A percentile compares a stretch with the other conserved stretches of the same genome.
These are phyloP conservation scores for Trichosurus vulpecula DNA, from an alignment of 2,797 vertebrate species.

Conservation along the genomic window DNA sequence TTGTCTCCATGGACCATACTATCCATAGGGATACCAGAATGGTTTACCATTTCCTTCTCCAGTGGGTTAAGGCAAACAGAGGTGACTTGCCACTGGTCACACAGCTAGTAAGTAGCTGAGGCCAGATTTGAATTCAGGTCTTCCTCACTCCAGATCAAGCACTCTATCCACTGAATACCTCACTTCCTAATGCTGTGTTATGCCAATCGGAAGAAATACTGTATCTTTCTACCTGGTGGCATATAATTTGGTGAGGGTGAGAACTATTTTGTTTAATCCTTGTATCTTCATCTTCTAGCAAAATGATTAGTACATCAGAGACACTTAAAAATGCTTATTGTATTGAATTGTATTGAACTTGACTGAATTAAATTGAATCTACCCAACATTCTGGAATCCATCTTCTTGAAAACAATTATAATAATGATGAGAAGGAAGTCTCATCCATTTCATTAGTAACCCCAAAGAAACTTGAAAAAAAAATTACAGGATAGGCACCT, in stretches of 20 bases:
- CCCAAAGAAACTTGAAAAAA: neutral
- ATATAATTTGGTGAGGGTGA: neutral
- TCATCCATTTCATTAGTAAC: neutral
- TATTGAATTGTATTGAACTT: neutral
- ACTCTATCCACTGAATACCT: neutral
- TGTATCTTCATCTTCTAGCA: neutral
- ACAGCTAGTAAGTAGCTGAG: neutral
- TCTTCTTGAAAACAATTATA: neutral
- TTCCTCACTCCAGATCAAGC: neutral
- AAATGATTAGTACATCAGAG: neutral
- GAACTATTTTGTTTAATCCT: neutral
- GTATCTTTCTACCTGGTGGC: neutral
- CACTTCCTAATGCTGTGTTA: neutral
- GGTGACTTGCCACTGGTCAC: neutral
- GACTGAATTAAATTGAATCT: neutral
- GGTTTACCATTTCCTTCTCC: neutral
- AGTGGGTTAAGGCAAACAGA: neutral
- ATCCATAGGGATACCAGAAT: neutral
- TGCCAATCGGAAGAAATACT: neutral
- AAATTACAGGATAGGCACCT: neutral
- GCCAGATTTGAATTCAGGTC: neutral
- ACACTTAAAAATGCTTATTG: neutral
- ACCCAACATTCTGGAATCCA: neutral
- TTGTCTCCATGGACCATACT: neutral
- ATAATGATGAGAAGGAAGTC: neutral